Base-by-base conservation (phyloP, 2,113 vertebrate genomes). In the Anthoscopus minutus region DNA sequence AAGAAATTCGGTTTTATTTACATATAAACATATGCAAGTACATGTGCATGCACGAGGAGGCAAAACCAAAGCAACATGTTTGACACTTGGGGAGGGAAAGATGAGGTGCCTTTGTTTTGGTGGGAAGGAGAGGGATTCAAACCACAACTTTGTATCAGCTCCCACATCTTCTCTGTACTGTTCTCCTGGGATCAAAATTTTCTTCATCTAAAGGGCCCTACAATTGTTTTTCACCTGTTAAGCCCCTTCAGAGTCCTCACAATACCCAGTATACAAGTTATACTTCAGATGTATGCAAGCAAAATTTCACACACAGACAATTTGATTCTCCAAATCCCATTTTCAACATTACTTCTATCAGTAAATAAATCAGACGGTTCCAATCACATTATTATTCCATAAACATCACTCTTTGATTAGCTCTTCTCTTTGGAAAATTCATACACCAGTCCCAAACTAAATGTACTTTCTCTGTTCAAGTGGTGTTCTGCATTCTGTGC, bases 371-470 rank as follows among this genome's bases (percentile, higher is more conserved):
- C 78, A 88, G 61, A 72, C 56, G 57, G 64, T 60, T 88, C 50
- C 86, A 95, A 81, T 71, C 66, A 90, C 18, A 5, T 81, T 81
- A 56, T 93, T 89, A 91, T 79, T 94, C 81, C 62, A 37, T 70
- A 87, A 92, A 76, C 45, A 80, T 84, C 53, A 57, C 42, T 81
- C 76, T 91, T 80, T 96, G 92, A 97, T 96, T 85, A 96, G 83
- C 91, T 94, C 76, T 94, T 96, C 86, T 88, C 24, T 88, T 88
- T 66, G 47, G 74, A 87, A 94, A 88, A 93, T 86, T 92, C 71
- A 54, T 76, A n/a, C 30, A 79, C 28, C 35, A 40, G 30, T 81
- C 67, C 70, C 74, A 91, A 81, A 90, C 60, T 80, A 67, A 93
- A 89, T 65, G 74, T 33, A 80, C 33, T 88, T 92, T 84, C 48